Conservation (phyloP, 2,797 vertebrate genomes). For the Malacoraja senta region DNA sequence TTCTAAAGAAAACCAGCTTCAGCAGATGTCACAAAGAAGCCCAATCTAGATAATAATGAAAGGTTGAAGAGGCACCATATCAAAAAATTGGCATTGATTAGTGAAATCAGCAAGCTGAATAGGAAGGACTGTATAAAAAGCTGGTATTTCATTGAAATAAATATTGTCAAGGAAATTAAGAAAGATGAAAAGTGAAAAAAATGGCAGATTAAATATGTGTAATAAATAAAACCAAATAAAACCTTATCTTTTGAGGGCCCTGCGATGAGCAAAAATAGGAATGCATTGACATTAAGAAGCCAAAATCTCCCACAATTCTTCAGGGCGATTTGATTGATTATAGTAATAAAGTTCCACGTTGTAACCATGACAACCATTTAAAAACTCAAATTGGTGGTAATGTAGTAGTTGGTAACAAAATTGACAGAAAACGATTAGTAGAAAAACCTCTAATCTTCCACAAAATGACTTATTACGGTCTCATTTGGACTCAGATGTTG, state of each 20-base stretch:
- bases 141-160: neutral
- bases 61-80: neutral
- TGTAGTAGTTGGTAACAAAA: neutral
- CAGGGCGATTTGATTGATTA: neutral
- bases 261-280: neutral
- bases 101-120: neutral
- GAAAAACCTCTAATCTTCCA: neutral
- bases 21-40: neutral
- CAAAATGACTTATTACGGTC: neutral
- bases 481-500: neutral
- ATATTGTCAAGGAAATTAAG: neutral
- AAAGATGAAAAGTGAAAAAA: slow-evolving; percentile 2
- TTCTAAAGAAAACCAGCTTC: neutral
- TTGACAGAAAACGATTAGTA: neutral
- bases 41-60: neutral
- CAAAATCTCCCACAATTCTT: neutral
- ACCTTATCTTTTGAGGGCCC: neutral
- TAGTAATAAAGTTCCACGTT: slow-evolving; percentile 7
- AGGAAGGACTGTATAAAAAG: neutral
- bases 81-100: neutral
- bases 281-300: neutral
- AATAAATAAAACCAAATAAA: slow-evolving; percentile 19
- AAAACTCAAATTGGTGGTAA: slow-evolving; percentile 9
- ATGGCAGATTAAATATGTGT: neutral
- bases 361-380: slow-evolving; percentile 7